A percentile compares a stretch with the other conserved stretches of the same genome.
Evolutionary conservation across 2,888 invertebrate genomes (phyloP).

Genomic region (Blomia tropicalis): DNA sequence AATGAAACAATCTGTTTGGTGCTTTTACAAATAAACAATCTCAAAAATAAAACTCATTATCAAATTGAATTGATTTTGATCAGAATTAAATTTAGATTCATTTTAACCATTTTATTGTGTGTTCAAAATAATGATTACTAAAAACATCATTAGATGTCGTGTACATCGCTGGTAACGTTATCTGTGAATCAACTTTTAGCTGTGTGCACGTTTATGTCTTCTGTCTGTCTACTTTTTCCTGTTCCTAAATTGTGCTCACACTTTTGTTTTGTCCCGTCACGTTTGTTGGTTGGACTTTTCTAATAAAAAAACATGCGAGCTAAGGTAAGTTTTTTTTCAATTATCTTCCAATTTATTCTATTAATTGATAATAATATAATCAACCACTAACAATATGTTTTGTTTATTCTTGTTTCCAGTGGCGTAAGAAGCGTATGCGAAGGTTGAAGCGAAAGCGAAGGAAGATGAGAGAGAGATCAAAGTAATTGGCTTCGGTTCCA

Average conservation of each 20-base stretch:
- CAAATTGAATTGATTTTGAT: too few species aligned
- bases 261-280: neutral
- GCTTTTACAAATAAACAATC: too few species aligned
- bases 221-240: neutral
- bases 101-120: too few species aligned
- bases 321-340: slow-evolving; percentile 15
- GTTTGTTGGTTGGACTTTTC: neutral
- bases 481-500: slow-evolving; percentile 21
- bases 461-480: slow-evolving; percentile 31
- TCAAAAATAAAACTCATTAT: too few species aligned
- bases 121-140: too few species aligned
- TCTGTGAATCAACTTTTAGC: neutral
- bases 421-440: slow-evolving; percentile 34
- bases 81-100: too few species aligned
- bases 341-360: neutral
- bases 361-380: neutral
- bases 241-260: neutral
- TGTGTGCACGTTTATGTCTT: neutral
- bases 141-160: too few species aligned
- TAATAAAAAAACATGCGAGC: slow-evolving; percentile 16
- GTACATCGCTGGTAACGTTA: neutral
- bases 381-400: neutral
- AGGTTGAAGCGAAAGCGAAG: slow-evolving; percentile 35
- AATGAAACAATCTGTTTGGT: too few species aligned
- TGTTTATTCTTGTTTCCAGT: slow-evolving; percentile 28